phyloP scores from a whole-genome alignment of 1,140 invertebrate genomes.

The Zaprionus capensis region DNA sequence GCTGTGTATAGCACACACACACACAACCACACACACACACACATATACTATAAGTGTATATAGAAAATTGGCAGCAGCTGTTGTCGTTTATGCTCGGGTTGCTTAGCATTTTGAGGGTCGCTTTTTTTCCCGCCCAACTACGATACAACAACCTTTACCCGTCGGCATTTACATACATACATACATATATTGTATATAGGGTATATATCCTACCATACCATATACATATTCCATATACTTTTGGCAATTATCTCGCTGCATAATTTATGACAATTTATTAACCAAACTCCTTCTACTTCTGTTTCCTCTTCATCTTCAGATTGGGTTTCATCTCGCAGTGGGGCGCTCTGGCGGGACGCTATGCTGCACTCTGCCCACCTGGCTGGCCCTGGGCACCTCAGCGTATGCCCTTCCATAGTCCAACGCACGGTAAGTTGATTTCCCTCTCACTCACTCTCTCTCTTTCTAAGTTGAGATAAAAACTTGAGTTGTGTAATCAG shows the following conservation, averaged over 20 bases:
- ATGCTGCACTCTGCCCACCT: constrained; percentile 87
- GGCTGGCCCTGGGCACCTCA: constrained; percentile 86
- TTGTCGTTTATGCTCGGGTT: constrained; percentile 74
- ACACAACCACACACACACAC: background rate
- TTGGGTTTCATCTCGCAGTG: constrained; percentile 92
- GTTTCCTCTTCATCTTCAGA: constrained; percentile 85
- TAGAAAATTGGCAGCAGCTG: constrained; percentile 71
- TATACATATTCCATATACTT: constrained; percentile 45
- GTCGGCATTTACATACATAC: constrained; percentile 37
- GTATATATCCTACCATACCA: constrained; percentile 1
- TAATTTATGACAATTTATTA: constrained; percentile 64
- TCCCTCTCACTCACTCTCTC: background rate
- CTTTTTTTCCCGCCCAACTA: constrained; percentile 19
- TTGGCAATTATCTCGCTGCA: constrained; percentile 53
- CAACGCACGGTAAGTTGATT: constrained; percentile 82
- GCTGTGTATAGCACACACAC: constrained; percentile 24
- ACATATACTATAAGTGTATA: constrained; percentile 19
- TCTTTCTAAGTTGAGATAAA: background rate
- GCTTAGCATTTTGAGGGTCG: constrained; percentile 61
- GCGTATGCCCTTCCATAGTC: constrained; percentile 84
- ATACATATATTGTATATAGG: constrained; percentile 5
- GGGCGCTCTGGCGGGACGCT: constrained; percentile 89
- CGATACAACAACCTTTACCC: constrained; percentile 19
- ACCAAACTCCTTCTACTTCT: constrained; percentile 19
- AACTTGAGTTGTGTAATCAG: background rate